Base-by-base conservation (phyloP, 2,888 invertebrate species). In the Calliopum simillimum region DNA sequence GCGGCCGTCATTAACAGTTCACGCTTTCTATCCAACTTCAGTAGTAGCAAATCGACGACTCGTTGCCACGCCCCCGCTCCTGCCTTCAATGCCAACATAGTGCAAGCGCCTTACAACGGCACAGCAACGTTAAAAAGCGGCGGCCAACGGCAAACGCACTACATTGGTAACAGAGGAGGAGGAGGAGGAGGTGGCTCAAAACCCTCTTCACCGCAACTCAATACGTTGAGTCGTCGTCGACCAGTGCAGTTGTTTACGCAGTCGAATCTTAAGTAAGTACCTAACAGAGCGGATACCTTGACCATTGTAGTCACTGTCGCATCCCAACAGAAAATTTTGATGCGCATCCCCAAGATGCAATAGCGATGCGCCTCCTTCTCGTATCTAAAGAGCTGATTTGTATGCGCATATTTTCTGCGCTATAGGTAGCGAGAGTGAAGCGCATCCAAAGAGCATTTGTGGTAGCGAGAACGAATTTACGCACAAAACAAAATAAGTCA, bases 221-320 rank as follows among this genome's bases (percentile, higher is more conserved):
- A 33, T 33, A 55, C 49, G 62, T 11, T 25, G 33, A 79, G 77
- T 59, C 77, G 79, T 4, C 69, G 53, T 13, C 79, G 82, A n/a
- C 85, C 85, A 6, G 73, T 82, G 74, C 81, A 85, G 75, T 79
- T 84, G 51, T 84, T 85, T 75, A 78, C 77, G 44, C 82, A 83
- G 71, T 78, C 83, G 61, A 84, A 85, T 76, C 79, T 83, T 75
- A 85, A 84, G 84, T 85, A 79, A 84, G 85, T 84, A n/a, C n/a
- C n/a, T n/a, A 78, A 21, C 53, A 62, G 25, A 41, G 5, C 21
- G n/a, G n/a, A n/a, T n/a, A n/a, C n/a, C n/a, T n/a, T n/a, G n/a
- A n/a, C n/a, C n/a, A n/a, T n/a, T n/a, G n/a, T n/a, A n/a, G n/a
- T n/a, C n/a, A n/a, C n/a, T n/a, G n/a, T n/a, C n/a, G n/a, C n/a